Evolutionary conservation across 2,888 invertebrate genomes (phyloP), one percentile per base, ranked within the genome.

Genomic region (Muschampia plurimacula): DNA sequence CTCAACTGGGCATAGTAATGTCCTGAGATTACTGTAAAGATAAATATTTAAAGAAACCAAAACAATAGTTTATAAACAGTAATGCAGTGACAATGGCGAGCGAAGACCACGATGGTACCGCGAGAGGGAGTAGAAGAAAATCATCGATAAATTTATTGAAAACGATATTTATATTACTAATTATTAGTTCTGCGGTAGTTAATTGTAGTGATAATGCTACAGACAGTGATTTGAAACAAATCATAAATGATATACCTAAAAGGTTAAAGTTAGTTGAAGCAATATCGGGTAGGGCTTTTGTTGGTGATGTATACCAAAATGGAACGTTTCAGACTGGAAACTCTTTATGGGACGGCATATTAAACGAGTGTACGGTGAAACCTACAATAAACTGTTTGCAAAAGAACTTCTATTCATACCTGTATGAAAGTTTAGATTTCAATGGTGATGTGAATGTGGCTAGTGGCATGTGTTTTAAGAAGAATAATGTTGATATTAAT

Each of bases 321-420:
- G 94, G 93, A 46, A 93, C 93, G 0, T 94, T 93, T 79, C 87
- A 91, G 74, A 95, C 95, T 78, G 96, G 96, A 66, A 97, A 97
- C 77, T 92, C 95, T 75, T 89, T 97, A 67, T 97, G 97, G 97
- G 96, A 96, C 78, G 96, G 96, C 74, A 95, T 98, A 76, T 93
- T 97, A 69, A 95, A 95, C 76, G 96, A 97, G 82, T 98, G 97
- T 84, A 95, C 95, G 63, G 92, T 90, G 12, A 93, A 95, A 68
- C 96, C 97, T 22, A 95, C 96, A 74, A 94, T 97, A 82, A 95
- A 96, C 77, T 98, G 98, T 85, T 96, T 98, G 72, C 97, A 97
- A 82, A 96, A 96, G 81, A 97, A 96, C 82, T 96, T 97, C 46
- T 97, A 96, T 82, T 91, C 95, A n/a, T 97, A 96, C 81, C 88